These are phyloP conservation scores for Coreius guichenoti DNA, from an alignment of 2,797 vertebrate genomes.

Conservation along the genomic window DNA sequence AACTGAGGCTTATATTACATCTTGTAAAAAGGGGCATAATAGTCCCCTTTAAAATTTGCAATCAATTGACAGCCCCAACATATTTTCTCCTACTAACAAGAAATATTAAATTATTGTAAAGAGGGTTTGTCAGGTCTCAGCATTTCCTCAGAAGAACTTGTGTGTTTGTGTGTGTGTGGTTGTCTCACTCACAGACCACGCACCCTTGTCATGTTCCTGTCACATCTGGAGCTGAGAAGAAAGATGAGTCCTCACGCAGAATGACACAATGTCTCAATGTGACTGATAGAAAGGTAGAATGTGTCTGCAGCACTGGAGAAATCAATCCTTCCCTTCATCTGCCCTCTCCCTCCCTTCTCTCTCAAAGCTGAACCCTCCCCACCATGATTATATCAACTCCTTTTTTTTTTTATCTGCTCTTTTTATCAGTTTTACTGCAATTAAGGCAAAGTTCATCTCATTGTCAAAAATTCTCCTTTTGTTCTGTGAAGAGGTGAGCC, in stretches of 20 bases:
- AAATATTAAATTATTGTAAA: background rate
- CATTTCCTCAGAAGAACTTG: constrained; percentile 4
- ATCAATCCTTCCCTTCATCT: constrained; percentile 72
- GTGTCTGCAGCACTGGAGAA: constrained; percentile 69
- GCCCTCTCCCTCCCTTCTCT: constrained; percentile 54
- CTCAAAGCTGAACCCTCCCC: background rate
- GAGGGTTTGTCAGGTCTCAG: constrained; percentile 12
- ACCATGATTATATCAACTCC: background rate
- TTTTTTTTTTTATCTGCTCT: constrained; percentile 23
- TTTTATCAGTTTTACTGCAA: constrained; percentile 14
- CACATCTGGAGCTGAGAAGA: constrained; percentile 73
- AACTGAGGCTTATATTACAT: too few relatives aligned
- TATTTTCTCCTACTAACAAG: background rate
- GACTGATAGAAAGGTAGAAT: constrained; percentile 78
- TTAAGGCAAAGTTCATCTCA: constrained; percentile 58
- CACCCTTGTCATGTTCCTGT: constrained; percentile 80
- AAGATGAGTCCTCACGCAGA: constrained; percentile 77
- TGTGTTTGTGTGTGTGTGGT: constrained; percentile 38
- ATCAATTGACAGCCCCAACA: background rate
- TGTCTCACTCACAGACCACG: constrained; percentile 68
- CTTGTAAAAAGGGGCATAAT: too few relatives aligned
- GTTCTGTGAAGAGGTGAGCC: constrained; percentile 31
- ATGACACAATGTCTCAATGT: constrained; percentile 70
- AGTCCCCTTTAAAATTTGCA: background rate
- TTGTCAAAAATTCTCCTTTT: constrained; percentile 27